Conservation (phyloP, 2,797 vertebrate species). For the Pogoniulus pusillus region DNA sequence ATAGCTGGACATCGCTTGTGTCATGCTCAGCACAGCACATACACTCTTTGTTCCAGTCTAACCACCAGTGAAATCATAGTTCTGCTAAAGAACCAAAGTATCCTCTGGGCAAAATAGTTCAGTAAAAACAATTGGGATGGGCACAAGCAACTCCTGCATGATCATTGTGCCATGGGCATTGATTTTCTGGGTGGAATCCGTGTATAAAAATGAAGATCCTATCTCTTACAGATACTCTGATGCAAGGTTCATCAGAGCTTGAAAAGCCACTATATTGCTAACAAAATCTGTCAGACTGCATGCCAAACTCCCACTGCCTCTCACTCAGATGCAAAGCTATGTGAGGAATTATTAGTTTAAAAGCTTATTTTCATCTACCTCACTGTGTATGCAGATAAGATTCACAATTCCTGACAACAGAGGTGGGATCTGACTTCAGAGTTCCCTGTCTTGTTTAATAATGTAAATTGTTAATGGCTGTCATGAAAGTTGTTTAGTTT, state of each 20-base stretch:
- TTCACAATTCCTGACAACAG: not conserved
- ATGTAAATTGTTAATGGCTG: not conserved
- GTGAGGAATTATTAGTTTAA: constrained; percentile 22
- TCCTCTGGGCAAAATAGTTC: not conserved
- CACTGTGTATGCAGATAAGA: not conserved
- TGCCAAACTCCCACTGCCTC: constrained; percentile 16
- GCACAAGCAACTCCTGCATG: not conserved
- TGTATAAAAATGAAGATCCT: not conserved
- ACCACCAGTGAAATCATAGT: not conserved
- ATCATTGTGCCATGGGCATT: not conserved
- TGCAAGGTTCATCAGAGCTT: not conserved
- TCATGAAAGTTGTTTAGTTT: not conserved
- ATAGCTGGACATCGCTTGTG: not conserved
- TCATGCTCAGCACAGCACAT: accelerated
- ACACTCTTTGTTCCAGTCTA: not conserved
- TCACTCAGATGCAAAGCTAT: constrained; percentile 22
- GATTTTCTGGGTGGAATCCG: not conserved
- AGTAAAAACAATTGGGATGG: not conserved
- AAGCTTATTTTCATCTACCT: constrained; percentile 3
- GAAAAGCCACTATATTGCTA: not conserved
- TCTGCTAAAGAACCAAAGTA: not conserved
- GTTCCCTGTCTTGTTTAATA: not conserved
- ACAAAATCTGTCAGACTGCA: not conserved
- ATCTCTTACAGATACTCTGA: not conserved
- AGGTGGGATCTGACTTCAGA: not conserved